A percentile compares a stretch with the other conserved stretches of the same genome.
Conservation (phyloP, 2,113 vertebrate species). For the Proteles cristata region DNA sequence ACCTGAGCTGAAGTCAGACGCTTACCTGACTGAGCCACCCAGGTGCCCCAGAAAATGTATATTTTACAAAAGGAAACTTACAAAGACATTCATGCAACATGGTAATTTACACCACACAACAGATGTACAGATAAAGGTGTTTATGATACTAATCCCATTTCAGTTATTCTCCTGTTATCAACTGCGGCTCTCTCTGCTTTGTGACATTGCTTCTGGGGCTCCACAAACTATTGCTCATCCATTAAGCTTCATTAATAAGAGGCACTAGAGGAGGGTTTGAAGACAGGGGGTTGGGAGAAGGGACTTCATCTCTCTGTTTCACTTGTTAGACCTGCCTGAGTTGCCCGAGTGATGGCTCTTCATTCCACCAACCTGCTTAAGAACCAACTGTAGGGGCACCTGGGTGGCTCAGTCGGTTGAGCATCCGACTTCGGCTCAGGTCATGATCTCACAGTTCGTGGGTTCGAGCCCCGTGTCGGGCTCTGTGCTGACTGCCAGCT, state of each 20-base stretch:
- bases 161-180: neutral
- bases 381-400: too few relatives aligned
- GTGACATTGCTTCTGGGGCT: neutral
- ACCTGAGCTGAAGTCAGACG: too few relatives aligned
- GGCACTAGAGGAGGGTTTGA: neutral
- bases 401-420: too few relatives aligned
- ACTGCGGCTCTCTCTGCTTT: neutral
- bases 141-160: neutral
- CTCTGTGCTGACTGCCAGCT: too few relatives aligned
- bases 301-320: neutral
- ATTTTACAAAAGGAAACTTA: neutral
- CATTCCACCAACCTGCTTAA: neutral
- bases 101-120: neutral
- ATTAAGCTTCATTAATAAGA: neutral
- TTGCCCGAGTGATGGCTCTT: neutral
- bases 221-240: neutral
- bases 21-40: too few relatives aligned
- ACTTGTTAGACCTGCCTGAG: neutral
- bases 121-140: neutral
- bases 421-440: too few relatives aligned
- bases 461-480: too few relatives aligned
- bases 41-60: neutral
- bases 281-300: neutral
- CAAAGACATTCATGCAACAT: neutral
- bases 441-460: too few relatives aligned